These are phyloP conservation scores for Aptenodytes forsteri DNA, from an alignment of 2,113 vertebrate genomes.

Conservation along the genomic window DNA sequence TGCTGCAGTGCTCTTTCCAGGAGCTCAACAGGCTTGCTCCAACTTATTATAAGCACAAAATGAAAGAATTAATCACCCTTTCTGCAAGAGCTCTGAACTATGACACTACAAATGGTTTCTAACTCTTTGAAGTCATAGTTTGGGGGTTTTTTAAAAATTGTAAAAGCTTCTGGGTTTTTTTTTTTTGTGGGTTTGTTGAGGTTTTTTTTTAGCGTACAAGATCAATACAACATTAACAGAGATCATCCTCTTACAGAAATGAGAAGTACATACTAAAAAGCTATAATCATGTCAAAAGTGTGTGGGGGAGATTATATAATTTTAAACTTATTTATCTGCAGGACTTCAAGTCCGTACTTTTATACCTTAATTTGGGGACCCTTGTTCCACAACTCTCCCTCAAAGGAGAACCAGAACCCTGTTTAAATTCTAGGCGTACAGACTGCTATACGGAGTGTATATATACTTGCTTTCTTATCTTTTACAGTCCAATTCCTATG, in stretches of 20 bases:
- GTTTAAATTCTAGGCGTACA: not conserved
- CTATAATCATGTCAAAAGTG: not conserved
- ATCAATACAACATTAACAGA: not conserved
- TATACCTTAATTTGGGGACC: not conserved
- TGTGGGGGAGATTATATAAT: fast-evolving
- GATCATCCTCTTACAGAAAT: not conserved
- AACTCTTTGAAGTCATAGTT: not conserved
- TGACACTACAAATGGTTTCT: not conserved
- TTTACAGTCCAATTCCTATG: not conserved
- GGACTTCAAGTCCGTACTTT: not conserved
- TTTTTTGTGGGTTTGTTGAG: too few relatives aligned
- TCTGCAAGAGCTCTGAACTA: not conserved
- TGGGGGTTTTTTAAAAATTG: not conserved
- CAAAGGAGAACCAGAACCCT: not conserved
- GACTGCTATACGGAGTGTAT: not conserved
- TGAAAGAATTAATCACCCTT: not conserved
- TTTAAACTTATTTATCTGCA: not conserved
- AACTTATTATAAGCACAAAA: not conserved
- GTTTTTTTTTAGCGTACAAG: not conserved
- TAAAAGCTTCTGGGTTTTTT: not conserved
- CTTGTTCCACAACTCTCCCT: not conserved
- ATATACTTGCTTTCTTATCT: not conserved
- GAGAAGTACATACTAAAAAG: not conserved
- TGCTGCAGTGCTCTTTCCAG: not conserved
- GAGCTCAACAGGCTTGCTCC: not conserved